Percentiles rank a stretch among this genome's conserved stretches.
Conservation (phyloP, 2,888 invertebrate genomes). For the Bellardia pandia region DNA sequence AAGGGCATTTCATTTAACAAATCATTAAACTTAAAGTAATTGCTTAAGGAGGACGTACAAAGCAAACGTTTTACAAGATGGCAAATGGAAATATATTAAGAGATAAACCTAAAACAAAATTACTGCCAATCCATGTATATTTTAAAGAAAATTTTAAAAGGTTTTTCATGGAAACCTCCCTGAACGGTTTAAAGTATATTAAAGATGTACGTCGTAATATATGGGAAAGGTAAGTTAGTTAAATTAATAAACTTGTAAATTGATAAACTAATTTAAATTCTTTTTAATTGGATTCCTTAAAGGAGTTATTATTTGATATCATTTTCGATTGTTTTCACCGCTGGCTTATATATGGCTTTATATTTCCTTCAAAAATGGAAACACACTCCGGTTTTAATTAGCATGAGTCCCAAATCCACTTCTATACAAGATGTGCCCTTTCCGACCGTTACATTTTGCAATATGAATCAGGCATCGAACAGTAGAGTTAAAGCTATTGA, state of each 20-base stretch:
- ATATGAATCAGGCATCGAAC: conserved; percentile 90
- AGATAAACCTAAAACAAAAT: conserved; percentile 33
- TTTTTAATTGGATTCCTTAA: not conserved
- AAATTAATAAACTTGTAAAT: not conserved
- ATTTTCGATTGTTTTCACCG: conserved; percentile 39
- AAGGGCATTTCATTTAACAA: not conserved
- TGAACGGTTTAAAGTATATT: conserved; percentile 68
- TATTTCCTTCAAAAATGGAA: conserved; percentile 69
- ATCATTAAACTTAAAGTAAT: conserved; percentile 16
- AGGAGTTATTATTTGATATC: conserved; percentile 59
- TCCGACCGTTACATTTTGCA: conserved; percentile 91
- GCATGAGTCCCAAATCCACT: conserved; percentile 52
- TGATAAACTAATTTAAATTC: not conserved
- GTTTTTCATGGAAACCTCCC: conserved; percentile 57
- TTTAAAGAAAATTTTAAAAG: conserved; percentile 54
- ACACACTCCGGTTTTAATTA: conserved; percentile 62
- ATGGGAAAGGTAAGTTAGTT: conserved; percentile 61
- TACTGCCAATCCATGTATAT: conserved; percentile 48
- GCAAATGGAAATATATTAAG: not conserved
- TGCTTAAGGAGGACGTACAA: not conserved
- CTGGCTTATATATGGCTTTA: conserved; percentile 58
- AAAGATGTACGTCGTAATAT: conserved; percentile 40
- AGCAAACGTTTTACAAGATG: not conserved
- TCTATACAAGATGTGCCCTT: conserved; percentile 86
- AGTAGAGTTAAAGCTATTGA: conserved; percentile 86